These are phyloP conservation scores for Frieseomelitta varia DNA, from an alignment of 1,140 invertebrate genomes.

Conservation along the genomic window DNA sequence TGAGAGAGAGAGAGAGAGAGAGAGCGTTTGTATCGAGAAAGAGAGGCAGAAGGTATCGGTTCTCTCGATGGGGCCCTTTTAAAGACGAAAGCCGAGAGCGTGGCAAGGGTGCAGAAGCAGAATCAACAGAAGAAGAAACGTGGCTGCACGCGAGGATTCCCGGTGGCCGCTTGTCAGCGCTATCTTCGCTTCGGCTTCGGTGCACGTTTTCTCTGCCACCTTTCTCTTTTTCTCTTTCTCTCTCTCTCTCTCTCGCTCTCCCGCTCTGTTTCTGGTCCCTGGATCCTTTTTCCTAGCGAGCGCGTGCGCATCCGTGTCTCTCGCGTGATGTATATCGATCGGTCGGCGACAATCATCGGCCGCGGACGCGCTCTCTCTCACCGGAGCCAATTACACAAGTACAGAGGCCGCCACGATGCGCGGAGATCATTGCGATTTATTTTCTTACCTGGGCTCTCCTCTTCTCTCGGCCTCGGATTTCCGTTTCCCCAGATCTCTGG, in stretches of 20 bases:
- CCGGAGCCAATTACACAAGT: constrained; percentile 76
- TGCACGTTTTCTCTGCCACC: constrained; percentile 57
- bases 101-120: not conserved
- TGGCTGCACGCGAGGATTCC: constrained; percentile 71
- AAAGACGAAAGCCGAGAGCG: constrained; percentile 33
- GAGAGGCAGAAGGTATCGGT: constrained; percentile 19
- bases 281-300: constrained; percentile 17
- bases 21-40: constrained; percentile 25
- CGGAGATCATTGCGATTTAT: constrained; percentile 72
- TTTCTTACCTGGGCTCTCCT: constrained; percentile 39
- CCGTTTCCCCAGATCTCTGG: not conserved
- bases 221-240: too few species aligned
- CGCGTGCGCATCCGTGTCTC: constrained; percentile 57
- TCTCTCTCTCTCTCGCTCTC: too few species aligned
- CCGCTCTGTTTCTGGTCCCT: too few species aligned
- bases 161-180: constrained; percentile 72
- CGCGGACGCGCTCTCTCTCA: constrained; percentile 56
- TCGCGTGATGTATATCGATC: constrained; percentile 74
- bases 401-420: constrained; percentile 38
- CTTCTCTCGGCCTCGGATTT: constrained; percentile 18
- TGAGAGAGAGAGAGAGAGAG: too few species aligned
- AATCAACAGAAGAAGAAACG: constrained; percentile 37
- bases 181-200: constrained; percentile 66
- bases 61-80: constrained; percentile 29
- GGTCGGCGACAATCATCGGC: constrained; percentile 73